These are phyloP conservation scores for Lontra canadensis DNA, from an alignment of 2,113 vertebrate genomes.

Conservation along the genomic window DNA sequence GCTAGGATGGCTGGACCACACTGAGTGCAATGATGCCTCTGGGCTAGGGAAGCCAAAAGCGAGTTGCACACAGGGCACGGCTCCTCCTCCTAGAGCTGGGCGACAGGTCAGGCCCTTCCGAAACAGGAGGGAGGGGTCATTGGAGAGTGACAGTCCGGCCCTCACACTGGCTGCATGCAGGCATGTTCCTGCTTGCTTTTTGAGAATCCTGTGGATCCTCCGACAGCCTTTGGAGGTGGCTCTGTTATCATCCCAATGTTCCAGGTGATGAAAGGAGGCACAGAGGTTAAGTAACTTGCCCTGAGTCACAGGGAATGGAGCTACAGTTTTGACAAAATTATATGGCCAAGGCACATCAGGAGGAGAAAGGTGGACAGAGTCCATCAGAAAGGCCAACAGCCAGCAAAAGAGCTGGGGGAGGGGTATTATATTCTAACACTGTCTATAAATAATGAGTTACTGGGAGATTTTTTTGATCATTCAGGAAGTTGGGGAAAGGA, in stretches of 20 bases:
- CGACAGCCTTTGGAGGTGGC: background rate
- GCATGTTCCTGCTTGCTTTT: background rate
- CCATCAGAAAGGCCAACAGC: background rate
- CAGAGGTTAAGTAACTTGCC: background rate
- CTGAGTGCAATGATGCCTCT: background rate
- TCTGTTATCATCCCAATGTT: background rate
- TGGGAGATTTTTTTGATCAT: background rate
- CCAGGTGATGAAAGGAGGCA: background rate
- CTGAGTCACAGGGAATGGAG: background rate
- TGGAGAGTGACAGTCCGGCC: background rate
- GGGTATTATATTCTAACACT: background rate
- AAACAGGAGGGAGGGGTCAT: background rate
- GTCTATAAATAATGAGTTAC: background rate
- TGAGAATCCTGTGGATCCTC: background rate
- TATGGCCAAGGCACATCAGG: background rate
- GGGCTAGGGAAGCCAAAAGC: background rate
- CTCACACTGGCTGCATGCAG: background rate
- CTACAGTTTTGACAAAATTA: background rate
- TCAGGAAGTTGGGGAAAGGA: background rate
- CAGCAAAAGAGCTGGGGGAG: background rate
- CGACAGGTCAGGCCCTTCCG: background rate
- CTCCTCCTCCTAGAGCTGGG: background rate
- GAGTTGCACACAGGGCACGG: no score
- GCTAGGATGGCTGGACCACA: no score
- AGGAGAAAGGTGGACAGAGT: background rate